phyloP scores from a whole-genome alignment of 2,888 invertebrate species.

The Sinotaia quadrata region DNA sequence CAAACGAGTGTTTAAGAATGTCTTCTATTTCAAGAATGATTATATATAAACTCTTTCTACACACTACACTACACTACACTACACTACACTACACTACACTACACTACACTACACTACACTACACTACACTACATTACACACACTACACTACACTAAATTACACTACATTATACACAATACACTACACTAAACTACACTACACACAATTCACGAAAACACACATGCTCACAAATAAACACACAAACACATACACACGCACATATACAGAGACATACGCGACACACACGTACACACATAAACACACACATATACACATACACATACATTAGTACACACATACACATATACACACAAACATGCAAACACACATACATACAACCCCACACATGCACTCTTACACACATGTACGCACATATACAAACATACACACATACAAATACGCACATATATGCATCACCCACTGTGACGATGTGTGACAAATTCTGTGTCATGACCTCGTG shows the following conservation, averaged over 20 bases:
- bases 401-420: not conserved
- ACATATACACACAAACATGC: not conserved
- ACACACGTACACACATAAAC: too few species aligned
- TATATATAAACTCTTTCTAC: not conserved
- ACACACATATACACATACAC: too few species aligned
- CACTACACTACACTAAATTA: constrained; percentile 13
- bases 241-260: not conserved
- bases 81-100: constrained; percentile 12
- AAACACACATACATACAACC: not conserved
- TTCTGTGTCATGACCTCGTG: too few species aligned
- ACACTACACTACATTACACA: constrained; percentile 4
- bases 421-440: too few species aligned
- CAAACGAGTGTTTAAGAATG: too few species aligned
- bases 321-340: not conserved
- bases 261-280: too few species aligned
- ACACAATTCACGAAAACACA: not conserved
- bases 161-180: too few species aligned
- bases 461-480: too few species aligned
- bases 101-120: constrained; percentile 10
- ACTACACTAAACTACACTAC: not conserved
- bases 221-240: not conserved
- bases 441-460: too few species aligned
- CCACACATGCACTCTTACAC: not conserved
- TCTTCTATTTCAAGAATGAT: too few species aligned
- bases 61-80: constrained; percentile 11